Evolutionary conservation across 2,888 invertebrate genomes (phyloP).

Genomic region (Tupiocoris notatus): DNA sequence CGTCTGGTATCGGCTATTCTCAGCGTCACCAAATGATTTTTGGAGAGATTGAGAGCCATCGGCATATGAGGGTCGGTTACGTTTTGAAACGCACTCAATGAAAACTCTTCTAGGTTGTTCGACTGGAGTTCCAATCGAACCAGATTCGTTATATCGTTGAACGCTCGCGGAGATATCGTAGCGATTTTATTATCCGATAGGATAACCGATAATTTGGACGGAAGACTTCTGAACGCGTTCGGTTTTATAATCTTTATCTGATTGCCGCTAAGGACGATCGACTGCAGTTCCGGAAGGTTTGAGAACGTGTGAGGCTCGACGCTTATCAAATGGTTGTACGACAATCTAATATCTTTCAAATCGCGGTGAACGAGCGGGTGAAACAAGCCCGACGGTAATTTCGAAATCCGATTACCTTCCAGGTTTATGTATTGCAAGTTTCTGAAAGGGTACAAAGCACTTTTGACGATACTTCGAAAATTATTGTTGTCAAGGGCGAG

Average conservation of each 20-base stretch:
- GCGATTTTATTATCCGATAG: conserved; percentile 78
- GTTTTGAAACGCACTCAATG: conserved; percentile 67
- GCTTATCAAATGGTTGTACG: conserved; percentile 73
- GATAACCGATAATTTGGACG: conserved; percentile 76
- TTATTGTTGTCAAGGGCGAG: conserved; percentile 85
- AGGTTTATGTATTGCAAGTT: conserved; percentile 78
- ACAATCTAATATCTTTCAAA: conserved; percentile 74
- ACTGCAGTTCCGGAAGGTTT: conserved; percentile 70
- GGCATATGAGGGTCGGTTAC: conserved; percentile 65
- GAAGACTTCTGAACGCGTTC: conserved; percentile 73
- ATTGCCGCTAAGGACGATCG: conserved; percentile 76
- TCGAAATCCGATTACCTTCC: conserved; percentile 77
- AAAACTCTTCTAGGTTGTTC: conserved; percentile 70
- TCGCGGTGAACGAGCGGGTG: conserved; percentile 68
- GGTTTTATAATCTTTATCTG: conserved; percentile 68
- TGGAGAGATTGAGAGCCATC: conserved; percentile 73
- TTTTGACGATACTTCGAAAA: conserved; percentile 68
- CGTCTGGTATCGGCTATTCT: conserved; percentile 55
- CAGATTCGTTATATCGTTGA: conserved; percentile 72
- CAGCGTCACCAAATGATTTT: conserved; percentile 62
- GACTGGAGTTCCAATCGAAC: conserved; percentile 77
- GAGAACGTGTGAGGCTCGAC: conserved; percentile 70
- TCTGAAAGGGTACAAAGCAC: conserved; percentile 68
- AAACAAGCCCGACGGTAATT: conserved; percentile 68
- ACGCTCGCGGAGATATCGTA: conserved; percentile 69